Percentiles rank a stretch among this genome's conserved stretches.
These are phyloP conservation scores for Callyntrura guangdongensis DNA, from an alignment of 2,888 invertebrate species.

Conservation along the genomic window DNA sequence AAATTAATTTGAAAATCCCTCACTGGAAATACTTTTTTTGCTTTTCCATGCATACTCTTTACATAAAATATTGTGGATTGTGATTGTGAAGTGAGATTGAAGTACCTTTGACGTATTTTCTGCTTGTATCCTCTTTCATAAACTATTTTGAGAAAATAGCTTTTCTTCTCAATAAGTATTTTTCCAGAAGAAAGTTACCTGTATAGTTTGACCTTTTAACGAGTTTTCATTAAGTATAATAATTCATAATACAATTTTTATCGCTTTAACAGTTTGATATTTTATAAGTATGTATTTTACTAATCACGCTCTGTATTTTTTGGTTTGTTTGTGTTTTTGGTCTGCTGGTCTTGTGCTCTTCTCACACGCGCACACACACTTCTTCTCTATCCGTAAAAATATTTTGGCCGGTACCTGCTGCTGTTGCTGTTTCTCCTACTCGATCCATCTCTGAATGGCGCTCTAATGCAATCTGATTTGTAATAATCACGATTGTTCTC, in stretches of 20 bases:
- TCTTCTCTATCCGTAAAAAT: conserved; percentile 67
- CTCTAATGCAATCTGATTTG: conserved; percentile 54
- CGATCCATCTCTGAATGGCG: conserved; percentile 52
- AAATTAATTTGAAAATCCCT: neutral
- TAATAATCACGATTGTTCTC: conserved; percentile 23
- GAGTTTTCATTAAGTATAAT: conserved; percentile 28
- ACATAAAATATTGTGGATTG: conserved; percentile 38
- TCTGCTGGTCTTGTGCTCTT: conserved; percentile 77
- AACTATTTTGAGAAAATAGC: conserved; percentile 38
- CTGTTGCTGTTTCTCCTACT: conserved; percentile 57
- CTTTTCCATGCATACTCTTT: conserved; percentile 17
- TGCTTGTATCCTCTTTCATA: conserved; percentile 33
- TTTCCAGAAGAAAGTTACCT: conserved; percentile 62
- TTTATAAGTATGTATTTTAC: conserved; percentile 57
- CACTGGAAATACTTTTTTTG: conserved; percentile 54
- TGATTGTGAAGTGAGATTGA: conserved; percentile 56
- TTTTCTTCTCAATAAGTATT: conserved; percentile 53
- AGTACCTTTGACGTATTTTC: conserved; percentile 34
- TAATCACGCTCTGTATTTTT: conserved; percentile 77
- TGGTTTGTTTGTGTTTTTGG: conserved; percentile 78
- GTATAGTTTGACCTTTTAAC: conserved; percentile 34
- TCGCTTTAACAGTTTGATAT: conserved; percentile 63
- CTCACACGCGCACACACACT: conserved; percentile 70
- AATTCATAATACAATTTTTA: conserved; percentile 23
- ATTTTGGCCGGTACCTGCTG: conserved; percentile 66